These are phyloP conservation scores for Muscicapa adusta DNA, from an alignment of 2,113 vertebrate genomes.

Conservation along the genomic window DNA sequence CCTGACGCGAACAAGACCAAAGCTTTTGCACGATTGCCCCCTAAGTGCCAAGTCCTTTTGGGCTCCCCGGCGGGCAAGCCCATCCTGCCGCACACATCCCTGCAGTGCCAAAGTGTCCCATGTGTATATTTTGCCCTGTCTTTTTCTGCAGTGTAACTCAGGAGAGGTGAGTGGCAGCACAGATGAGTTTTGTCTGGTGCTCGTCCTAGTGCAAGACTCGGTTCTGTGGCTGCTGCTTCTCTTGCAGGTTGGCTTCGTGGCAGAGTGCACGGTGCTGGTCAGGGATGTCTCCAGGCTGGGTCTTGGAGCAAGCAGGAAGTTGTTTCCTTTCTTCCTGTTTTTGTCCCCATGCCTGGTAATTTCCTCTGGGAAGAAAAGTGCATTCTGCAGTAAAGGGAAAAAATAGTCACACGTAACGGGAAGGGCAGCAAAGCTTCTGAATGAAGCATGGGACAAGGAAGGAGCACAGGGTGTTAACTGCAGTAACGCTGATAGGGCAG, in stretches of 20 bases:
- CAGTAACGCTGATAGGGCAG: not conserved
- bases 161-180: not conserved
- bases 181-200: not conserved
- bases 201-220: not conserved
- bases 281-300: not conserved
- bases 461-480: not conserved
- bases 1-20: not conserved
- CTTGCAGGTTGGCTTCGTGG: not conserved
- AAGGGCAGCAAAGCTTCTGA: not conserved
- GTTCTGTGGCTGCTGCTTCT: not conserved
- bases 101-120: not conserved
- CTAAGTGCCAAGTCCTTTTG: not conserved
- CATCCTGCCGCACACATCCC: accelerated
- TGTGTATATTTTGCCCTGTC: not conserved
- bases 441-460: not conserved
- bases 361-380: conserved; percentile 59
- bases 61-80: not conserved
- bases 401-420: conserved; percentile 24
- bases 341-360: conserved; percentile 36
- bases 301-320: conserved; percentile 22
- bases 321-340: conserved; percentile 60
- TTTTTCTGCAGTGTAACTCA: not conserved
- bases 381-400: conserved; percentile 9
- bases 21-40: not conserved
- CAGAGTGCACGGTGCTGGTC: not conserved